Percentiles rank a stretch among this genome's conserved stretches.
Conservation (phyloP, 2,113 vertebrate genomes). For the Zingel zingel region DNA sequence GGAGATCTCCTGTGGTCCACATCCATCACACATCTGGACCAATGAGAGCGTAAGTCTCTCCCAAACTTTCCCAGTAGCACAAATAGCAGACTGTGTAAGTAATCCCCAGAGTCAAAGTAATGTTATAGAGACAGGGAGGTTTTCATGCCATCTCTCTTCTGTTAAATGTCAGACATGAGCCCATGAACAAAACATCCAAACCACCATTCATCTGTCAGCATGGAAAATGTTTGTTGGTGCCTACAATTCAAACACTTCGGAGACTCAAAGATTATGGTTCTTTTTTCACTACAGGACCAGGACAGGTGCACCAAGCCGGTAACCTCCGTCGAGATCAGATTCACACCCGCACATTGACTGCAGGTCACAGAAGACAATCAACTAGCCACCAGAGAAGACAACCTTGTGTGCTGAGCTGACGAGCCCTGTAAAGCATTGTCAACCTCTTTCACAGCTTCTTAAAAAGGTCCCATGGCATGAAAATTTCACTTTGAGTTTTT, state of each 20-base stretch:
- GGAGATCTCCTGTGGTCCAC: not conserved
- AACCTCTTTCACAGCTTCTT: too few species aligned
- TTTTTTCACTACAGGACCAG: not conserved
- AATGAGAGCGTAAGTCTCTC: not conserved
- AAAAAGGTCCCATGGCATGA: too few species aligned
- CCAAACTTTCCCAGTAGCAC: not conserved
- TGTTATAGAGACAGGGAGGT: not conserved
- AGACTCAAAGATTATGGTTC: too few species aligned
- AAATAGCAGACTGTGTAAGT: not conserved
- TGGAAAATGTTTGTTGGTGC: not conserved
- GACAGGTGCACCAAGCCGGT: not conserved
- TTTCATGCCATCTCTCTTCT: not conserved
- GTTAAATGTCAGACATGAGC: not conserved
- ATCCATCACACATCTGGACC: not conserved
- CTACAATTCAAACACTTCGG: not conserved
- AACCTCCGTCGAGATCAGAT: not conserved
- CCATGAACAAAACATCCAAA: not conserved
- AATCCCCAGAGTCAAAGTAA: not conserved
- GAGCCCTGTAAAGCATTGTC: too few species aligned
- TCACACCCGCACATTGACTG: not conserved
- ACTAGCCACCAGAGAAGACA: not conserved
- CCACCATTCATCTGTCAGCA: not conserved
- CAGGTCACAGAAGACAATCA: not conserved
- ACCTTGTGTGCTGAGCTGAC: too few species aligned
- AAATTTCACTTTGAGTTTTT: too few species aligned